phyloP scores from a whole-genome alignment of 2,888 invertebrate genomes.

The Onthophagus sagittarius region DNA sequence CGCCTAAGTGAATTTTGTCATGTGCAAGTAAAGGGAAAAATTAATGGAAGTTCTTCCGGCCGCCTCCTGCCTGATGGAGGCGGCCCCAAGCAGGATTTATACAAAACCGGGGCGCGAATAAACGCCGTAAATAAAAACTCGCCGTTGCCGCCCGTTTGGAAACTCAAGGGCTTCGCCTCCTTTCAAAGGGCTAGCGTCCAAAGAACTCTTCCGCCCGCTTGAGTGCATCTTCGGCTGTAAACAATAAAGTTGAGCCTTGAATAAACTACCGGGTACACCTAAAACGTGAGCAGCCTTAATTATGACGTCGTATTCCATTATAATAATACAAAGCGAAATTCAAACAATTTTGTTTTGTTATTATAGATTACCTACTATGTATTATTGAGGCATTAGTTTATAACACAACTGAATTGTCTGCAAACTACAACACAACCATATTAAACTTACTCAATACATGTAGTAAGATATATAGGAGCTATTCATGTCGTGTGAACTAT shows the following conservation, averaged over 20 bases:
- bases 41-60: conserved; percentile 21
- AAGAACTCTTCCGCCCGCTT: background rate
- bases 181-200: conserved; percentile 2
- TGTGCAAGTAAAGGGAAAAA: conserved; percentile 17
- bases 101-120: conserved; percentile 11
- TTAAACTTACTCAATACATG: background rate
- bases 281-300: background rate
- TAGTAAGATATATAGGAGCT: background rate
- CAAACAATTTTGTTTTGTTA: no score
- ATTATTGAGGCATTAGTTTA: no score
- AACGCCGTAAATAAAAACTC: conserved; percentile 10
- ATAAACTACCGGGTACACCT: background rate
- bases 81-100: conserved; percentile 2
- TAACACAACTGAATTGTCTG: background rate
- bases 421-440: background rate
- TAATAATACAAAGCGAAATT: no score
- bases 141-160: background rate
- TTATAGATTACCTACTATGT: no score
- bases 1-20: conserved; percentile 19
- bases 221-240: conserved; percentile 4
- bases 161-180: conserved; percentile 2
- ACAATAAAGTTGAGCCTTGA: conserved; percentile 6
- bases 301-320: background rate
- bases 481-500: conserved; percentile 2
- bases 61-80: background rate